Evolutionary conservation across 2,888 invertebrate genomes (phyloP).

Genomic region (Antitype chi): DNA sequence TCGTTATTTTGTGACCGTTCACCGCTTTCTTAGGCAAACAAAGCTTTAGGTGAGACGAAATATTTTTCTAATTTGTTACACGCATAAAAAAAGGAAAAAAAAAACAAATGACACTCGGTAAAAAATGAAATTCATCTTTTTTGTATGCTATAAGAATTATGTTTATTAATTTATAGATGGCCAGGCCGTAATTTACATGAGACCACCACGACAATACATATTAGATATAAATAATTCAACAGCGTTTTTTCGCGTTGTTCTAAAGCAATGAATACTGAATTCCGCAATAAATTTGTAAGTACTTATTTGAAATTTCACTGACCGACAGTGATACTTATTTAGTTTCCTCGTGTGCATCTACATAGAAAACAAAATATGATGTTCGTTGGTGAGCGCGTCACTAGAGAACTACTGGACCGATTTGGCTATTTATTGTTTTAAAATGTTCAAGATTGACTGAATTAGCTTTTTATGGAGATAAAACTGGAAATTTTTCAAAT

Average conservation of each 20-base stretch:
- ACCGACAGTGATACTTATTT: background rate
- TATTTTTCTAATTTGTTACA: background rate
- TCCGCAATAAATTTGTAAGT: background rate
- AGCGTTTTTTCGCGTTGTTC: background rate
- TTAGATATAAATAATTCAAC: background rate
- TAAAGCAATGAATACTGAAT: background rate
- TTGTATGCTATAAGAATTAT: too few species aligned
- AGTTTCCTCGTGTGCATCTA: conserved; percentile 8
- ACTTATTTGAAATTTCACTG: background rate
- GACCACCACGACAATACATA: background rate
- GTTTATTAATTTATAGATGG: background rate
- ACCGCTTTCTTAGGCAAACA: too few species aligned
- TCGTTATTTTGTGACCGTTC: too few species aligned
- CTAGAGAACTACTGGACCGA: background rate
- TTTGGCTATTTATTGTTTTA: background rate
- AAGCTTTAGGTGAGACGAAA: background rate
- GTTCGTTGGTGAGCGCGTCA: background rate
- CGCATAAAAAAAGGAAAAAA: background rate
- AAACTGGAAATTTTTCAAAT: background rate
- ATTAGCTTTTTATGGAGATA: background rate
- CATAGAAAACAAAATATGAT: background rate
- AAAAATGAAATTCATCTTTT: background rate
- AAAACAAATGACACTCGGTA: background rate
- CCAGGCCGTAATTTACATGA: background rate
- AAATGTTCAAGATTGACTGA: background rate